Percentiles rank a stretch among this genome's conserved stretches.
phyloP scores from a whole-genome alignment of 2,888 invertebrate species.

The Scaptomyza flava region DNA sequence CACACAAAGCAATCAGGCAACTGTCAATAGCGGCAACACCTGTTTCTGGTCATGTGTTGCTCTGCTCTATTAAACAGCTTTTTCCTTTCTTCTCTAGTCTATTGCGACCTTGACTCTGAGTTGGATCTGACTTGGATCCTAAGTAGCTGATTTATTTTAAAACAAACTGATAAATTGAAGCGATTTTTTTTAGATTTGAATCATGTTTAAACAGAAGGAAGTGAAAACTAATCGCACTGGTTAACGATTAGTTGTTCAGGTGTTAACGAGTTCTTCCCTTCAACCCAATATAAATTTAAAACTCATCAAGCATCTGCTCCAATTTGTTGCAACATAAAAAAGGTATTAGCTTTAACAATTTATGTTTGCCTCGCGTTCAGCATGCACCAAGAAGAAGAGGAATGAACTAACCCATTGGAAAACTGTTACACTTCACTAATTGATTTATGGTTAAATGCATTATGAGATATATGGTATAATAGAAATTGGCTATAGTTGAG shows the following conservation, averaged over 20 bases:
- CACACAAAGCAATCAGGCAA: conserved; percentile 68
- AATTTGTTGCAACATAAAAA: conserved; percentile 68
- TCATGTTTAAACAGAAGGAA: conserved; percentile 2
- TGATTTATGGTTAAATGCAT: conserved; percentile 64
- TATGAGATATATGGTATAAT: conserved; percentile 41
- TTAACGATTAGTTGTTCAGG: conserved; percentile 20
- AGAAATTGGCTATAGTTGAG: conserved; percentile 28
- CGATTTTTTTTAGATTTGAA: conserved; percentile 17
- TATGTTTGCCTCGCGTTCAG: conserved; percentile 55
- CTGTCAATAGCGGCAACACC: conserved; percentile 73
- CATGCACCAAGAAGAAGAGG: conserved; percentile 36
- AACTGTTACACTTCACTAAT: conserved; percentile 69
- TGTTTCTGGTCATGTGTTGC: conserved; percentile 37
- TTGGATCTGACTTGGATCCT: neutral
- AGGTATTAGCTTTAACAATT: conserved; percentile 55
- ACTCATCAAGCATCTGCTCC: conserved; percentile 36
- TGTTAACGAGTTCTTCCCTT: conserved; percentile 44
- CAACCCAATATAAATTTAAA: conserved; percentile 36
- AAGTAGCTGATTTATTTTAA: conserved; percentile 19
- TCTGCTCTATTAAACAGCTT: conserved; percentile 37
- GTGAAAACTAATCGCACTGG: conserved; percentile 4
- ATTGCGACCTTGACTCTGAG: conserved; percentile 60
- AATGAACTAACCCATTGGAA: conserved; percentile 24
- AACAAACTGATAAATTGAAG: conserved; percentile 33
- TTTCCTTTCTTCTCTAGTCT: neutral